Evolutionary conservation across 30 jellyfish, hydroid and myxozoan species (phyloP), one percentile per base, ranked within the genome.

Genomic region (Turritopsis dohrnii): DNA sequence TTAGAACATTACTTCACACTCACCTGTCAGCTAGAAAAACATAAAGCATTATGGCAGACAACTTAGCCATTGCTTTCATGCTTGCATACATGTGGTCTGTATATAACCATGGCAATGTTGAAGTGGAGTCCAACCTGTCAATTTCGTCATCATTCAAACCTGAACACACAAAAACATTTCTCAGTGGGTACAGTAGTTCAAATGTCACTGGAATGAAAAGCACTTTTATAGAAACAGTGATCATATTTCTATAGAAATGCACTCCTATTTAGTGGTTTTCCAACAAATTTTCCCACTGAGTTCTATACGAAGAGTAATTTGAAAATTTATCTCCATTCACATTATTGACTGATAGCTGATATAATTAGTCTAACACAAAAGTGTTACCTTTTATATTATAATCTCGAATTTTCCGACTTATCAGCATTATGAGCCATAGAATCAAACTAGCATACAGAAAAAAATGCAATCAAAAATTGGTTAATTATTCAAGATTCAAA

Each of bases 11-110:
- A 41, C 13, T 41, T 41, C 13, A 21, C 21, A 71, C 81, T 52
- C 71, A 93, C 98, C 98, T 84, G 74, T 93, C 98, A 69, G 97
- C 89, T 26, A 93, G 88, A 76, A 93, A 93, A 86, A 88, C 84
- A 60, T 88, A 93, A 22, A 89, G 88, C 96, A 93, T 85, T 16
- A 93, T 93, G 22, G 84, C 25, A 22, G 96, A 89, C 72, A 93
- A 95, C 76, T 93, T 88, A 17, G 96, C 93, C 95, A 93, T 74
- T 29, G 96, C 71, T 71, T 84, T 88, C 84, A 93, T 66, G 26
- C 83, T 93, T 29, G 85, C 74, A 74, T 86, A 93, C 87, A 86
- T 84, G 16, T 81, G 80, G 19, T 83, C 94, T 0, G 96, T 79
- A 84, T 85, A 87, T 53, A 93, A 25, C 98, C 98, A 93, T 1